Base-by-base conservation (phyloP, 2,797 vertebrate species). In the Meriones psammophilus region DNA sequence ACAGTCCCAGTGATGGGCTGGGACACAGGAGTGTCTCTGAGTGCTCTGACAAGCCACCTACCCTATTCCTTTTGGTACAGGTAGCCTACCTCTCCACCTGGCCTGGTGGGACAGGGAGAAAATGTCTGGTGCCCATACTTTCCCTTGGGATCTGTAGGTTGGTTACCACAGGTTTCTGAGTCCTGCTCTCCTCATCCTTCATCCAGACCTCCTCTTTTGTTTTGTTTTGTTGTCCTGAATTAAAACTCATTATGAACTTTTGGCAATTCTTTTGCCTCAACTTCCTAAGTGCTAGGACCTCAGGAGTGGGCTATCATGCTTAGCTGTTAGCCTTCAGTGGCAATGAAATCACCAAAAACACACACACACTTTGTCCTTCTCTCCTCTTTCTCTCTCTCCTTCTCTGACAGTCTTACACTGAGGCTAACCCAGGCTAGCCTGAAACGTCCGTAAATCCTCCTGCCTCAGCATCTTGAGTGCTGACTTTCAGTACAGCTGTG, bases 51-150 rank as follows among this genome's bases (percentile, higher is more conserved):
- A 46, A 14, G 69, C 42, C 4, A 1, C 50, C 20, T 94, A 30
- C 88, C 96, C 97, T 84, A 95, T 95, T 68, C 94, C 77, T 95
- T 96, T 1, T 4, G 62, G 33, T 33, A 15, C 46, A 18, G 8
- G 58, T 42, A 39, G 56, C 62, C 5, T 50, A 0, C 20, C 73
- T 88, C 4, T 60, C 42, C 96, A 97, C 97, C 96, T 97, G 96
- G 85, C 22, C 22, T 42, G 17, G 54, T 26, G 76, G 80, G 76
- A 71, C 6, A 94, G 94, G 8, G 73, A 39, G 85, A n/a, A 84
- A 78, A 54, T 0, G 6, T 36, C 14, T 54, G 88, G 50, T 28
- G 64, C 28, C 80, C 1, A 20, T 30, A 13, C 69, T 78, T 28
- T 66, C 4, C 2, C 54, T 84, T 8, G 56, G 85, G 60, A n/a